Evolutionary conservation across 2,888 invertebrate genomes (phyloP), one percentile per base, ranked within the genome.

Genomic region (Odontocolon sp.): DNA sequence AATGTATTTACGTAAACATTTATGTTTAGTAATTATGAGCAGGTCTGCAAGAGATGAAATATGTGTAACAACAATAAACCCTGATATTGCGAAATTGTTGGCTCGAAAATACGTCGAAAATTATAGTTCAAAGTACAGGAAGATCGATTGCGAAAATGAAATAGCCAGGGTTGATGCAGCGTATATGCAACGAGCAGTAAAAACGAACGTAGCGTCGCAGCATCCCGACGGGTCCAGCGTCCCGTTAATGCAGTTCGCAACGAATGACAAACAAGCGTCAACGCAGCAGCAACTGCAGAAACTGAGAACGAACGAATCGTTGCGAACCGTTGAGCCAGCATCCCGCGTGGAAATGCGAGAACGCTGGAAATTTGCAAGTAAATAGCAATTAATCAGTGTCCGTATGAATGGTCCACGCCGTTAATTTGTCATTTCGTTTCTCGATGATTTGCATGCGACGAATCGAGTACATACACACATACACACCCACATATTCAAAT

Each of bases 311-410:
- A 3, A 14, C 36, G 59, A 61, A 66, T 67, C 42, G 42, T 18
- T 36, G 70, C 79, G 80, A 82, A 47, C 50, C 23, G 33, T 28
- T 42, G 40, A 26, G 42, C 23, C 59, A 57, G 57, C 56, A 52
- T 36, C 21, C 57, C 83, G 84, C 84, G 86, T 83, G n/a, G n/a
- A 86, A 87, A 86, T 83, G 84, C 80, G 78, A 9, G 63, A 79
- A 82, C 78, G 80, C 78, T 84, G 83, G 85, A 89, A 87, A 89
- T 89, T 89, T 89, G 86, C 89, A 88, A 88, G 89, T 89, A 88
- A 89, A 89, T 88, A 87, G 87, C 89, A 88, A 89, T 89, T 88
- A 89, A 89, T 89, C 88, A 88, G 83, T 84, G 88, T 85, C 87
- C 82, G 81, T 86, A 86, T 86, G 85, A 85, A 87, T 85, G 82